phyloP scores from a whole-genome alignment of 2,888 invertebrate species.

The Drosophila aldrichi region DNA sequence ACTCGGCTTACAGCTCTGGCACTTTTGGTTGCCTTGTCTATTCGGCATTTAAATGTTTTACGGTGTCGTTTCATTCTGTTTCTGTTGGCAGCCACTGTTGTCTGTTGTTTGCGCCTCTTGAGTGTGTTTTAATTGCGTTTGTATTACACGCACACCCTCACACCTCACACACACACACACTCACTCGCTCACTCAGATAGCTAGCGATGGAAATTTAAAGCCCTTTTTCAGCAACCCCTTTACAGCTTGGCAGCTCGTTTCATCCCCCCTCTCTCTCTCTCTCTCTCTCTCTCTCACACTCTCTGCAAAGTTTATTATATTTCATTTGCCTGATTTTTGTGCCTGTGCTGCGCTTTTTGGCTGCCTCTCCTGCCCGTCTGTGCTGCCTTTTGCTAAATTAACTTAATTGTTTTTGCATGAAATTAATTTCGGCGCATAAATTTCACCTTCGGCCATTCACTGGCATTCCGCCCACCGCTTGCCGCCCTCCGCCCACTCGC shows the following conservation, averaged over 20 bases:
- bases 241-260: conserved; percentile 49
- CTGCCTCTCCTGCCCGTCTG: conserved; percentile 17
- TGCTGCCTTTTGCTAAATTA: conserved; percentile 73
- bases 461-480: background rate
- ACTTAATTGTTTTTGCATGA: conserved; percentile 81
- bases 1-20: conserved; percentile 13
- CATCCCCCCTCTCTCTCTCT: background rate
- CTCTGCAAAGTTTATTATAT: conserved; percentile 74
- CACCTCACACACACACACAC: conserved; percentile 10
- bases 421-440: conserved; percentile 80
- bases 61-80: conserved; percentile 67
- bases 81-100: conserved; percentile 47
- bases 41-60: conserved; percentile 79
- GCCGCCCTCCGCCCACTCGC: background rate
- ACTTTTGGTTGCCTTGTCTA: conserved; percentile 63
- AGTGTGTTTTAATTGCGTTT: conserved; percentile 81
- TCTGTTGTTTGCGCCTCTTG: conserved; percentile 77
- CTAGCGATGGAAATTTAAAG: conserved; percentile 75
- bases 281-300: background rate
- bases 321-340: conserved; percentile 77
- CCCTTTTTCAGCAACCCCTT: conserved; percentile 46
- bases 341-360: conserved; percentile 69
- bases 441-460: conserved; percentile 71
- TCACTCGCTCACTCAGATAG: conserved; percentile 22
- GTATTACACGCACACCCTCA: conserved; percentile 72